Percentiles rank a stretch among this genome's conserved stretches.
These are phyloP conservation scores for Craseonycteris thonglongyai DNA, from an alignment of 2,113 vertebrate species.

Conservation along the genomic window DNA sequence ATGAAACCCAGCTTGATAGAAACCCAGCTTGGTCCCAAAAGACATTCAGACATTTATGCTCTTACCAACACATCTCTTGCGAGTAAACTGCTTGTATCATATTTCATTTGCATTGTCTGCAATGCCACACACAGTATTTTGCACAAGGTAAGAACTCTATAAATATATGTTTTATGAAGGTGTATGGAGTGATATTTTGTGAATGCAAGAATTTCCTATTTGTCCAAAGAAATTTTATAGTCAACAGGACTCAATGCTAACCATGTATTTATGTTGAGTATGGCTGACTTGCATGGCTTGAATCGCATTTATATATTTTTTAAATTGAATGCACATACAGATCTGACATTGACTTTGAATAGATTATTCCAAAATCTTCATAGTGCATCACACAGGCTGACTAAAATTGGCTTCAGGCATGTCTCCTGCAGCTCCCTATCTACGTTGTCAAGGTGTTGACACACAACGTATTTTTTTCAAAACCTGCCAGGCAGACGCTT, in stretches of 20 bases:
- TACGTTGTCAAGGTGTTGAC: neutral
- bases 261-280: neutral
- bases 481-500: neutral
- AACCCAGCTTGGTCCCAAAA: neutral
- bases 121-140: neutral
- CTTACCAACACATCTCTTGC: neutral
- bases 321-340: neutral
- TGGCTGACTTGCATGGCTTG: neutral
- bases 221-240: neutral
- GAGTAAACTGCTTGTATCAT: neutral
- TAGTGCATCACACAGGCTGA: neutral
- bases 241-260: neutral
- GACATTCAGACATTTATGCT: neutral
- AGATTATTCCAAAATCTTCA: neutral
- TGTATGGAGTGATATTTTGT: neutral
- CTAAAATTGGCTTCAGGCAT: neutral
- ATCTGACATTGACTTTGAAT: neutral
- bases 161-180: neutral
- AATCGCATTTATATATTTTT: neutral
- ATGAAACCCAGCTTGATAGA: neutral
- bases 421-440: neutral
- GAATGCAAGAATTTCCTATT: neutral
- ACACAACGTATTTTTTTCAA: neutral
- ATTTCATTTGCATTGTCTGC: accelerated
- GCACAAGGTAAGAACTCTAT: neutral